phyloP scores from a whole-genome alignment of 2,113 vertebrate genomes.

The Myotis lucifugus region DNA sequence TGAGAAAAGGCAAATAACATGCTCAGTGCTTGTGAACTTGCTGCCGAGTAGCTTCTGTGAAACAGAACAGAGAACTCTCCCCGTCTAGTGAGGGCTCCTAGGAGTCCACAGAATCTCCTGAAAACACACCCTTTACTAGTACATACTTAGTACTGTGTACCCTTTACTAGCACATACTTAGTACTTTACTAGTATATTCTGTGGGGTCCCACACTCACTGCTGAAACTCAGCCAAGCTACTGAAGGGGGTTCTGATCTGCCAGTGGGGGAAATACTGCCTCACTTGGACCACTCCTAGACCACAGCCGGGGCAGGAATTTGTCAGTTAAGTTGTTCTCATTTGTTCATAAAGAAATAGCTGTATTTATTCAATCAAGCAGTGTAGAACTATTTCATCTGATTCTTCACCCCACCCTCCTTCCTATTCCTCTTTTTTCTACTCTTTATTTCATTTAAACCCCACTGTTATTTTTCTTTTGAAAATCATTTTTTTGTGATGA shows the following conservation, averaged over 20 bases:
- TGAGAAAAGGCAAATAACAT: not conserved
- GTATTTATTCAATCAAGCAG: not conserved
- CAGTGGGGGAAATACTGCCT: not conserved
- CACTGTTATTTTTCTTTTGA: not conserved
- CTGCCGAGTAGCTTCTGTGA: not conserved
- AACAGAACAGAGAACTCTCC: not conserved
- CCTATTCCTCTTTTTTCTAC: not conserved
- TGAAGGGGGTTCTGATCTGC: not conserved
- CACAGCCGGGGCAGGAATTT: conserved; percentile 41
- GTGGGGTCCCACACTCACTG: not conserved
- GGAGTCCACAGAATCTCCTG: not conserved
- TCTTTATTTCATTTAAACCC: conserved; percentile 29
- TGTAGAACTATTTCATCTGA: not conserved
- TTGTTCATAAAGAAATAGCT: conserved; percentile 45
- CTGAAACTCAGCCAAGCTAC: conserved; percentile 2
- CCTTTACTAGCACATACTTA: too few species aligned
- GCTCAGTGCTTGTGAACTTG: not conserved
- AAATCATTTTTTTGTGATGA: conserved; percentile 28
- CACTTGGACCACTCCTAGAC: not conserved
- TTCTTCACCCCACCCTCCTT: not conserved
- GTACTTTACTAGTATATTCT: not conserved
- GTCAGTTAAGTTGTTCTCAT: conserved; percentile 35
- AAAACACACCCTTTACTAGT: not conserved
- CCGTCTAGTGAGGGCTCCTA: not conserved
- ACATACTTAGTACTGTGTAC: too few species aligned